Evolutionary conservation across 2,797 vertebrate genomes (phyloP), one percentile per base, ranked within the genome.

Genomic region (Heterohyrax brucei): DNA sequence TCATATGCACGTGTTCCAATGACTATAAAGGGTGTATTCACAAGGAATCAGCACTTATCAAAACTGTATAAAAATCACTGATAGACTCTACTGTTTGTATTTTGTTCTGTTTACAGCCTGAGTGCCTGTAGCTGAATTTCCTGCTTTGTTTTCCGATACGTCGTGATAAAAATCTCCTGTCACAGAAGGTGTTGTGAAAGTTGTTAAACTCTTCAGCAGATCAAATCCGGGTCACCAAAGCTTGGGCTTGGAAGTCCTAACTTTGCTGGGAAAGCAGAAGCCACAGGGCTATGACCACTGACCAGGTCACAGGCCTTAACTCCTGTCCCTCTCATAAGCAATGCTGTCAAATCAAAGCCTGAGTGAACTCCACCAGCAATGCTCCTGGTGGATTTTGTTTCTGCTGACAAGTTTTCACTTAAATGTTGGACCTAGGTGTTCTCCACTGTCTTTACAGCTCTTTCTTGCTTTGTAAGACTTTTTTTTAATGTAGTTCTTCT

Each of bases 401-500:
- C 73, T 73, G 46, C 7, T 62, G 53, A 48, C 10, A 75, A 7
- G 56, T 33, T 62, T 59, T 95, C 33, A 82, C 82, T 89, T 86
- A 79, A 80, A 89, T 81, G 76, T 61, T 70, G 24, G 28, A 3
- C 1, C 39, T 22, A 75, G 10, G 10, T 70, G 5, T n/a, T 90
- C 19, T n/a, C 26, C 16, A 7, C 44, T 94, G 8, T 91, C 53
- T 92, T 78, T 75, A 56, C 46, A 12, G 92, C 21, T 62, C 5
- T 4, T 85, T 3, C 1, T 10, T 89, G 16, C 16, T 83, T 89
- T 81, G 83, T 53, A 70, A 81, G 9, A 92, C 70, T 62, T 93
- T 81, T 85, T 78, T 5, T 30, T 93, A 81, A 95, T 75, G 53
- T 12, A 84, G 39, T 90, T 95, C 53, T 85, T 90, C 10, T 2